Base-by-base conservation (phyloP, 1,140 invertebrate species). In the Drosophila leontia region DNA sequence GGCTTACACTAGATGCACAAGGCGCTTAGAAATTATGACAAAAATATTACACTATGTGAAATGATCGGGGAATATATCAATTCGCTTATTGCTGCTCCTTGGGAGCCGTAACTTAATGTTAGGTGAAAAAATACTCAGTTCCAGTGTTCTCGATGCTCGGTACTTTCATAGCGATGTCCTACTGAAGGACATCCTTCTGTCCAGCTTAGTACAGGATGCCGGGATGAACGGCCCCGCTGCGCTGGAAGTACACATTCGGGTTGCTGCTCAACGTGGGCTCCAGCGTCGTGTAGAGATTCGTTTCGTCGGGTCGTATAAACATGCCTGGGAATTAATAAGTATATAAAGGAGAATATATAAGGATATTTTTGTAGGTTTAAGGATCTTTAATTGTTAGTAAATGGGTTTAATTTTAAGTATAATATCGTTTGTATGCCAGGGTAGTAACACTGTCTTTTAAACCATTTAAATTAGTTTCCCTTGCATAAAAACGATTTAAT, bases 161-260 rank as follows among this genome's bases (percentile, higher is more conserved):
- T 70, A 41, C 57, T 70, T 37, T 37, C 17, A 15, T 45, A 17
- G 26, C 19, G 15, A 37, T 32, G 26, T 51, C 48, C 48, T 17
- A n/a, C 4, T 11, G 3, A 51, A 51, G 48, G 48, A 51, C 48
- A 26, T 48, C 6, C 13, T 4, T 23, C 26, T 13, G 15, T 12
- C 11, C 41, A 26, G 34, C 32, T 70, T 93, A 97, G 92, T 97
- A 97, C 94, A 97, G 96, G 95, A 97, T 97, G 92, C 96, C 96
- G 72, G 96, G 95, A 94, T 96, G 96, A 80, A 96, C 94, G 48
- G 95, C 95, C 78, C 94, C 94, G 80, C 96, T 95, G 78, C 96
- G 94, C 92, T 97, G 96, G 93, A 97, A 97, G 92, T 96, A 97
- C 29, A 97, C 96, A 93, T 97, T 97, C 59, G 96, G 96, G 94